Base-by-base conservation (phyloP, 2,888 invertebrate genomes). In the Myopa tessellatipennis region DNA sequence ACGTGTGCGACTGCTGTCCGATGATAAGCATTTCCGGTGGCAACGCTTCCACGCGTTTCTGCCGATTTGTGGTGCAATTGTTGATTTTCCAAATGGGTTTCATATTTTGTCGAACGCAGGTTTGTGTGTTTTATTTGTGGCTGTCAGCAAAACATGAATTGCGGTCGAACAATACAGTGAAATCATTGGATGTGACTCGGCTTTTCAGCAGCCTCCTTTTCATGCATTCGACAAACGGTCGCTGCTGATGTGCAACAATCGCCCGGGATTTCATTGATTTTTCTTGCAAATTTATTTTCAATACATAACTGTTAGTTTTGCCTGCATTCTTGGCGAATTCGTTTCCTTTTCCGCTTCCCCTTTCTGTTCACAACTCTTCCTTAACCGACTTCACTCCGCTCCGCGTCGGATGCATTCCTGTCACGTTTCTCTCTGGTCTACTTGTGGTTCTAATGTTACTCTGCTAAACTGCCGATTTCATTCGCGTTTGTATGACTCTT, bases 391-490 rank as follows among this genome's bases (percentile, higher is more conserved):
- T 26, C 26, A 45, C 45, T 6, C 45, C 7, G 45, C 45, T 45
- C 45, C 45, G 3, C 45, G 1, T 45, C 45, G 7, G 60, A 60
- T 55, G 7, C 16, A 68, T 74, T 74, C 67, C 8, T 40, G 68
- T n/a, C 67, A 68, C 74, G 74, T 74, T 34, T 16, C 67, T 16
- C 40, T 67, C 74, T 26, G 38, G 67, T 74, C 67, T 40, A 67
- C 50, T 74, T 74, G 74, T n/a, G 55, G 18, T 36, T 40, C 58
- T 68, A 74, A 74, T 74, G 67, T 55, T 55, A n/a, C 45, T 81
- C 84, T 84, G 84, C 85, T 85, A 83, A 86, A 86, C 83, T 85
- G 85, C 83, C 84, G 82, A 85, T 87, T 87, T 86, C 85, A 86
- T 86, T 85, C 85, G 85, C 86, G 86, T 84, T 87, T 86, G 86